Evolutionary conservation across 1,140 invertebrate species (phyloP).

Genomic region (Camponotus floridanus): DNA sequence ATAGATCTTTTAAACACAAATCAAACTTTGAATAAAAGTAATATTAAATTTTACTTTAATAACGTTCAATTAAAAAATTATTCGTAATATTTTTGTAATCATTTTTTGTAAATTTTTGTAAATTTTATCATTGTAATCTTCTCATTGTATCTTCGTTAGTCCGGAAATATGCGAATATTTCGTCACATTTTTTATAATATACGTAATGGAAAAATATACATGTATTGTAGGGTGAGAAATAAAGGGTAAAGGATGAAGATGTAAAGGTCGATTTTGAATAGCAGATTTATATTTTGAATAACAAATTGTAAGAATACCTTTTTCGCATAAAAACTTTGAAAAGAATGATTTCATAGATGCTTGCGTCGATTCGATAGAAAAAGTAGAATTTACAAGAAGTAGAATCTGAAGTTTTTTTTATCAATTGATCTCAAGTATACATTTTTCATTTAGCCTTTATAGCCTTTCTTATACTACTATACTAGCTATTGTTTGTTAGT

Average conservation of each 20-base stretch:
- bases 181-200: not conserved
- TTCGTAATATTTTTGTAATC: not conserved
- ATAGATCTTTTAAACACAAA: not conserved
- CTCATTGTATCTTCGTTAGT: not conserved
- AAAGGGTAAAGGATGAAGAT: not conserved
- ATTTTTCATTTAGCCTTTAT: slow-evolving; percentile 4
- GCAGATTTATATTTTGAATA: not conserved
- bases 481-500: too few species aligned
- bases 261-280: not conserved
- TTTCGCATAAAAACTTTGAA: slow-evolving; percentile 40
- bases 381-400: slow-evolving; percentile 1
- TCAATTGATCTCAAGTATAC: not conserved
- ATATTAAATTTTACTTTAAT: not conserved
- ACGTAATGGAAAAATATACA: not conserved
- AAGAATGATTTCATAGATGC: not conserved
- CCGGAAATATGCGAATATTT: not conserved
- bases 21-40: not conserved
- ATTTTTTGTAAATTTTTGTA: not conserved
- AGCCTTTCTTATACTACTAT: not conserved
- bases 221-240: not conserved
- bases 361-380: not conserved
- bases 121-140: not conserved
- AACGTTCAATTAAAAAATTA: not conserved
- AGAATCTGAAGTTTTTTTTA: not conserved
- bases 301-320: slow-evolving; percentile 1